These are phyloP conservation scores for Lucilia sericata DNA, from an alignment of 1,140 invertebrate species.

Conservation along the genomic window DNA sequence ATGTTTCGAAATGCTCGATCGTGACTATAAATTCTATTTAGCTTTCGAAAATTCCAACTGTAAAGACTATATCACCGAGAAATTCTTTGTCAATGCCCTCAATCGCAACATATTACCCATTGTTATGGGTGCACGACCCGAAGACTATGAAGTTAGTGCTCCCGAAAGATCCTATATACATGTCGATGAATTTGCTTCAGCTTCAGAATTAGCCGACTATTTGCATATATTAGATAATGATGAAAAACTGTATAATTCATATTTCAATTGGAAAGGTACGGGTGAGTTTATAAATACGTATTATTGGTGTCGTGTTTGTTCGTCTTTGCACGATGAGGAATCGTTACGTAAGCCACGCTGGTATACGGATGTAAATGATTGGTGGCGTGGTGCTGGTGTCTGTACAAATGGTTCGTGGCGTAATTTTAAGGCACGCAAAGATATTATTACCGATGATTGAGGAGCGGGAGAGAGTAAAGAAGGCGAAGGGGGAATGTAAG, in stretches of 20 bases:
- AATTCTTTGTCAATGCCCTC: conserved; percentile 94
- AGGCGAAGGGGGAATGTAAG: background rate
- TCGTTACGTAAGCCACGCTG: conserved; percentile 72
- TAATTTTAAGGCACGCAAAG: conserved; percentile 69
- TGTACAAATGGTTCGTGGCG: conserved; percentile 79
- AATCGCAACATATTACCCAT: conserved; percentile 91
- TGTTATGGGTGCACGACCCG: conserved; percentile 93
- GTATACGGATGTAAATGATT: conserved; percentile 86
- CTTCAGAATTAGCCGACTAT: conserved; percentile 87
- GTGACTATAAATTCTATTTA: conserved; percentile 97
- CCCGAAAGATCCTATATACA: conserved; percentile 92
- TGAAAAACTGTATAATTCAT: conserved; percentile 90
- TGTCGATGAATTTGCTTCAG: conserved; percentile 91
- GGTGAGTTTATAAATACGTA: conserved; percentile 95
- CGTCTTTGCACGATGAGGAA: conserved; percentile 84
- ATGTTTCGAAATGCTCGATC: conserved; percentile 92
- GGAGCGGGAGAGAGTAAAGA: background rate
- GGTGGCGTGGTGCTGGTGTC: conserved; percentile 84
- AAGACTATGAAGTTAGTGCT: conserved; percentile 88
- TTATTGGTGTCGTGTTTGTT: conserved; percentile 95
- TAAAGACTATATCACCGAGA: conserved; percentile 96
- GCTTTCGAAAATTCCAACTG: conserved; percentile 98
- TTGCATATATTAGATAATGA: conserved; percentile 86
- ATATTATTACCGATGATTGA: conserved; percentile 66
- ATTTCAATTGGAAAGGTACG: conserved; percentile 93